Evolutionary conservation across 2,113 vertebrate genomes (phyloP).

Genomic region (Lophochroa leadbeateri): DNA sequence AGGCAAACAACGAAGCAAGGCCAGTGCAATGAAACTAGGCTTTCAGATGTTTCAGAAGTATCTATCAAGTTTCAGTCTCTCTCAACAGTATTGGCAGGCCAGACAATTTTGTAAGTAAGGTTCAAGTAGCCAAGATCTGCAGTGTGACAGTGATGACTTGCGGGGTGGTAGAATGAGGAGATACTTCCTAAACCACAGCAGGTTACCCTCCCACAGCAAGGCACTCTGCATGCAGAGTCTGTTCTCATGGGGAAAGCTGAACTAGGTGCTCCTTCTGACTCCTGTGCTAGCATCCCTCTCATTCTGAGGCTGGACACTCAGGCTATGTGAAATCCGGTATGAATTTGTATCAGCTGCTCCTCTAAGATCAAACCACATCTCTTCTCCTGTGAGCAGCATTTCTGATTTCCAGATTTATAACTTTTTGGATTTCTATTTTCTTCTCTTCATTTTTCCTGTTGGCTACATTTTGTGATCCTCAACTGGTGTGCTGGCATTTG

Average conservation of each 20-base stretch:
- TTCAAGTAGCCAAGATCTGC: background rate
- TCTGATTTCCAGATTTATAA: background rate
- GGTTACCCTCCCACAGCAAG: background rate
- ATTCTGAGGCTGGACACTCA: background rate
- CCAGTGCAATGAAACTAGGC: background rate
- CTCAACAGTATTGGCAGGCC: background rate
- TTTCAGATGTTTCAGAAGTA: background rate
- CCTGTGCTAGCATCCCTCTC: background rate
- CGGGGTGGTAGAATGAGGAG: background rate
- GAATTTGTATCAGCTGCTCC: background rate
- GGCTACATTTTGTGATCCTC: background rate
- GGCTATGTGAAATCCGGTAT: background rate
- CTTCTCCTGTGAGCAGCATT: background rate
- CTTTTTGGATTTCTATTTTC: background rate
- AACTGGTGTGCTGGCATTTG: background rate
- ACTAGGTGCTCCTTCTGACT: background rate
- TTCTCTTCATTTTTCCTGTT: background rate
- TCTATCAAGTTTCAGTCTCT: background rate
- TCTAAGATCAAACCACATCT: background rate
- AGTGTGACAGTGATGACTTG: background rate
- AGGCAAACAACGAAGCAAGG: background rate
- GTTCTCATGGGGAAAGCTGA: background rate
- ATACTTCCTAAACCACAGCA: background rate
- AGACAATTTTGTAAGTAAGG: background rate
- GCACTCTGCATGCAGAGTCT: background rate